phyloP scores from a whole-genome alignment of 2,113 vertebrate genomes.

The Gobius niger region DNA sequence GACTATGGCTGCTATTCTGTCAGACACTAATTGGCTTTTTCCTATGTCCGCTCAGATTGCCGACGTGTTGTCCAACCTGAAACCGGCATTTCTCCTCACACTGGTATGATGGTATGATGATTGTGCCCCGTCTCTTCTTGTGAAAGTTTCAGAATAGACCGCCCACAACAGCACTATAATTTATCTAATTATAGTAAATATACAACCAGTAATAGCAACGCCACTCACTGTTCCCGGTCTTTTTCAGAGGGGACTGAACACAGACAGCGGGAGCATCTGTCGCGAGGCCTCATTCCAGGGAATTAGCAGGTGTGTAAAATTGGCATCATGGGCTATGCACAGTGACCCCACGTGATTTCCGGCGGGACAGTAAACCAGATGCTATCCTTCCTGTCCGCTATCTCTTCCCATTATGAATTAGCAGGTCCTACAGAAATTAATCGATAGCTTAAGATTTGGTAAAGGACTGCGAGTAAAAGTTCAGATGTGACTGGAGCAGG shows the following conservation, averaged over 20 bases:
- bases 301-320: conserved; percentile 88
- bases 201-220: neutral
- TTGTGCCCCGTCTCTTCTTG: neutral
- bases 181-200: neutral
- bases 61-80: conserved; percentile 74
- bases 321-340: too few relatives aligned
- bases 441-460: too few relatives aligned
- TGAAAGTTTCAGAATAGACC: neutral
- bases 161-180: neutral
- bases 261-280: conserved; percentile 86
- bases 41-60: conserved; percentile 75
- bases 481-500: too few relatives aligned
- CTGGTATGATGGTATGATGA: conserved; percentile 85
- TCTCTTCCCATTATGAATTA: too few relatives aligned
- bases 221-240: conserved; percentile 13
- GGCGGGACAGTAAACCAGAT: too few relatives aligned
- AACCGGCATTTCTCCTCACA: conserved; percentile 82
- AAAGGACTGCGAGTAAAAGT: too few relatives aligned
- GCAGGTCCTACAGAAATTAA: too few relatives aligned
- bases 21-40: conserved; percentile 28
- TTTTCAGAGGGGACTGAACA: conserved; percentile 86
- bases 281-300: conserved; percentile 92
- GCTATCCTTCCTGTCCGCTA: too few relatives aligned
- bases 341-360: too few relatives aligned
- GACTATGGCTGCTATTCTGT: conserved; percentile 5